Percentiles rank a stretch among this genome's conserved stretches.
Evolutionary conservation across 2,888 invertebrate genomes (phyloP).

Genomic region (Ormia ochracea): DNA sequence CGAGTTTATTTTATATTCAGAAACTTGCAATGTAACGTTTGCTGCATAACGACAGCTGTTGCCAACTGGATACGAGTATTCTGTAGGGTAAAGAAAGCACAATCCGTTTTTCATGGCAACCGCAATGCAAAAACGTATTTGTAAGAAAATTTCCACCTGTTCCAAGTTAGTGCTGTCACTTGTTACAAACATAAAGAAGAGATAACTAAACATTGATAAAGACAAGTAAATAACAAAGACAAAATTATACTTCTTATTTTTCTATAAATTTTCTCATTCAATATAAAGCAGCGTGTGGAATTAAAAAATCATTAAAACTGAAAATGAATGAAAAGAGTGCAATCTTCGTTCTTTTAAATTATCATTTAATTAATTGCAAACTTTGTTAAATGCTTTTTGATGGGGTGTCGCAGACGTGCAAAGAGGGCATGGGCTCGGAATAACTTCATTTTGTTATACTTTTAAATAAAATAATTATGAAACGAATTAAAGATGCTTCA

Average conservation of each 20-base stretch:
- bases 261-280: conserved; percentile 31
- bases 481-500: too few species aligned
- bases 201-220: conserved; percentile 58
- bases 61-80: neutral
- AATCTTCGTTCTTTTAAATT: neutral
- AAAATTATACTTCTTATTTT: conserved; percentile 39
- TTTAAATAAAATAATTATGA: too few species aligned
- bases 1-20: too few species aligned
- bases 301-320: conserved; percentile 27
- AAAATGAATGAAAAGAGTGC: conserved; percentile 4
- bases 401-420: too few species aligned
- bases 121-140: conserved; percentile 28
- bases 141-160: conserved; percentile 59
- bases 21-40: too few species aligned
- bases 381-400: neutral
- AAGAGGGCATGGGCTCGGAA: too few species aligned
- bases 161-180: conserved; percentile 53
- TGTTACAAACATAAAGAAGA: conserved; percentile 37
- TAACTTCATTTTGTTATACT: too few species aligned
- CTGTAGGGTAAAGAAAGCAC: conserved; percentile 32
- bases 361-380: neutral
- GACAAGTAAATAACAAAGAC: conserved; percentile 24
- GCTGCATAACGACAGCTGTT: too few species aligned
- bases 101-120: conserved; percentile 39
- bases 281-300: conserved; percentile 38